Evolutionary conservation across 2,797 vertebrate species (phyloP), one percentile per base, ranked within the genome.

Genomic region (Phylloscopus collybita): DNA sequence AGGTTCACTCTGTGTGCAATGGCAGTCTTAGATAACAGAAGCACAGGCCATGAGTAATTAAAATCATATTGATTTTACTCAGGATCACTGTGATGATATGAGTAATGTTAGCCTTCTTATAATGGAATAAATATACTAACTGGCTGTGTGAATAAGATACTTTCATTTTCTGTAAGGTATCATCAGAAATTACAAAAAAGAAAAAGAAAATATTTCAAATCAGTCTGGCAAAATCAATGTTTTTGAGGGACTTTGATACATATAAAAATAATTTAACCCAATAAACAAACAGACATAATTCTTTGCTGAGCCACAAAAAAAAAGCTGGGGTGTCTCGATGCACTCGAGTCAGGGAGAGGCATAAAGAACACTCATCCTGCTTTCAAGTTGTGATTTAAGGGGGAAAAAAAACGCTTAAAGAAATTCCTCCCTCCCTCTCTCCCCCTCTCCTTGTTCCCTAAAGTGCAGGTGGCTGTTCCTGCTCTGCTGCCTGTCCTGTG

Each of bases 1-100:
- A 19, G 64, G 66, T 86, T 73, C 62, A 61, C 32, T 9, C 12
- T 18, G 42, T 18, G 29, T 67, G 56, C 73, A 88, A 34, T 16
- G 22, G 30, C 19, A 79, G 36, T 2, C 34, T 57, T 16, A 84
- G 89, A 84, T 88, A 95, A 84, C 36, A 75, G 56, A 79, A 71
- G 26, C 40, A 75, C 14, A 53, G 71, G 32, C 9, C 34, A 76
- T 2, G 15, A 67, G 38, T 75, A 90, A 95, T 92, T 94, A 96
- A 93, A 94, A 92, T 67, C 26, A 66, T 53, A 92, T 80, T 88
- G 92, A 93, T 93, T 91, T 84, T 94, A 23, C 30, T 81, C 40
- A 73, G 50, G 59, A 70, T 94, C 76, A 83, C 49, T 56, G 49
- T 17, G 30, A 54, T 75, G 49, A 62, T 71, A 45, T 26, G 40